Evolutionary conservation across 2,888 invertebrate genomes (phyloP).

Genomic region (Fissipunctia ypsillon): DNA sequence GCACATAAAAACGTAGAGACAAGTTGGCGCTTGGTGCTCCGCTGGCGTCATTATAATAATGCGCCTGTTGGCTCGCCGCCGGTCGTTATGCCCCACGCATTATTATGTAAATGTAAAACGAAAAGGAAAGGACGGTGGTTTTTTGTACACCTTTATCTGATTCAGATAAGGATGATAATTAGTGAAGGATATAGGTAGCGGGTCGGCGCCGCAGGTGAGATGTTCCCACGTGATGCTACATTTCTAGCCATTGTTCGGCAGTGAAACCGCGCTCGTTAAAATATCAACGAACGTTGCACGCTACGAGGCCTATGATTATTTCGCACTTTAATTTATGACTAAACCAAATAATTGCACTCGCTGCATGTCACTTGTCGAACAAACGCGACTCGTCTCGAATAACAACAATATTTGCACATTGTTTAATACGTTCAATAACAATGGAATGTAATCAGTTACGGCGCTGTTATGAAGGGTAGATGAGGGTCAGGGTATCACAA

Average conservation of each 20-base stretch:
- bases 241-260: conserved; percentile 56
- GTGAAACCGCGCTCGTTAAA: conserved; percentile 55
- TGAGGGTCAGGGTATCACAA: conserved; percentile 80
- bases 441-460: conserved; percentile 86
- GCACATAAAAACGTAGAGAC: conserved; percentile 76
- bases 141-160: conserved; percentile 85
- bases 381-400: conserved; percentile 55
- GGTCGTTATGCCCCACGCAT: conserved; percentile 87
- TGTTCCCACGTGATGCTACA: conserved; percentile 80
- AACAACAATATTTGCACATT: conserved; percentile 79
- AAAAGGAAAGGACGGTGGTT: conserved; percentile 84
- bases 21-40: conserved; percentile 74
- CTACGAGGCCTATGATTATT: conserved; percentile 51
- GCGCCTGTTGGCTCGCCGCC: conserved; percentile 80
- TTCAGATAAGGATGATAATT: conserved; percentile 87
- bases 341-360: conserved; percentile 34
- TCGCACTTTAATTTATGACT: conserved; percentile 42
- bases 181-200: conserved; percentile 81
- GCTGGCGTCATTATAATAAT: conserved; percentile 82
- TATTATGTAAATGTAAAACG: conserved; percentile 89
- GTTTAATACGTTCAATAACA: conserved; percentile 83
- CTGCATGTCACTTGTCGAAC: conserved; percentile 37
- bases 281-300: conserved; percentile 48
- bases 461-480: conserved; percentile 80
- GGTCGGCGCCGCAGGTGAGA: conserved; percentile 80